Percentiles rank a stretch among this genome's conserved stretches.
Conservation (phyloP, 2,797 vertebrate genomes). For the Perodicticus potto region DNA sequence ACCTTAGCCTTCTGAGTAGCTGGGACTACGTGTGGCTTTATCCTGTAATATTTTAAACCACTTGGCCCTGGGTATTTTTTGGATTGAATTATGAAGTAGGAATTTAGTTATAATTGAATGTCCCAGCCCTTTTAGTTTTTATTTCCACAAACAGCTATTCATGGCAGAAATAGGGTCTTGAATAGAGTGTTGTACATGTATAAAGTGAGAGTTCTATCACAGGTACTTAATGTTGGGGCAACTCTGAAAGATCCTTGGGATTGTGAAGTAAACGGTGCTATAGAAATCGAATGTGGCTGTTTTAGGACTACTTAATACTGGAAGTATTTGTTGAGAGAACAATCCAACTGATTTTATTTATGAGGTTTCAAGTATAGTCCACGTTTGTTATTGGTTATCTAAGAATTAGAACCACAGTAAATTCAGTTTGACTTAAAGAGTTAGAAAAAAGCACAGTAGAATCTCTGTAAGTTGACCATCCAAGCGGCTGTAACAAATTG, state of each 20-base stretch:
- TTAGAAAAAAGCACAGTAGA: neutral
- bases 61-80: slow-evolving; percentile 46
- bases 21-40: neutral
- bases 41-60: slow-evolving; percentile 13
- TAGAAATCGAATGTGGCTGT: neutral
- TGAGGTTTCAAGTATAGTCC: slow-evolving; percentile 24
- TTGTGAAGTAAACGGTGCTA: slow-evolving; percentile 7
- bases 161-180: slow-evolving; percentile 47
- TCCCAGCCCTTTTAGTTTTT: slow-evolving; percentile 59
- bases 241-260: slow-evolving; percentile 47
- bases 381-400: slow-evolving; percentile 48
- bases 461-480: too few relatives aligned
- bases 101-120: slow-evolving; percentile 55
- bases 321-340: slow-evolving; percentile 42
- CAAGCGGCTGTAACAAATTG: too few relatives aligned
- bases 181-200: neutral
- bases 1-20: neutral
- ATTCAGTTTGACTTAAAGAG: slow-evolving; percentile 41
- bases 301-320: neutral
- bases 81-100: slow-evolving; percentile 51
- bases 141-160: slow-evolving; percentile 43
- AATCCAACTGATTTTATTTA: slow-evolving; percentile 37
- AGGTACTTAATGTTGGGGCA: slow-evolving; percentile 6
- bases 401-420: slow-evolving; percentile 11
- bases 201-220: slow-evolving; percentile 39